Evolutionary conservation across 2,113 vertebrate genomes (phyloP), one percentile per base, ranked within the genome.

Genomic region (Brienomyrus brachyistius): DNA sequence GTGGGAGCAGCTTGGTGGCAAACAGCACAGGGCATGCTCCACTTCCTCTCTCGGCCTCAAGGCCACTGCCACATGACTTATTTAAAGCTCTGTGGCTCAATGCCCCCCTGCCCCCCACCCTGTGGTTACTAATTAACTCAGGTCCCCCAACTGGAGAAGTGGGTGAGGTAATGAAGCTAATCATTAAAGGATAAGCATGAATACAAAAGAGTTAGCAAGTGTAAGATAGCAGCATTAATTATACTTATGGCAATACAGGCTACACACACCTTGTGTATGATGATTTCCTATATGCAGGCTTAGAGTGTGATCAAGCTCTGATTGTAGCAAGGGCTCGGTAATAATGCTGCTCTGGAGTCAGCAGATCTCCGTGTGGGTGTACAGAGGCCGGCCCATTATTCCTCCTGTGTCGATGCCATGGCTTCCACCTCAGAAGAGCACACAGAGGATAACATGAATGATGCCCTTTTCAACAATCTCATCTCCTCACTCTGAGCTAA

Each of bases 171-270:
- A 80, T 35, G 74, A 80, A 43, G 17, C 74, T 80, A 80, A 80
- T 80, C 74, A 80, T 80, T 35, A 43, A 77, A 43, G 62, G 74
- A 80, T 80, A 80, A 43, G 35, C 35, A 80, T 43, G 74, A 43
- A 80, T 40, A 80, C 31, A 80, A 43, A 80, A 43, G 74, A 80
- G 74, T 40, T 43, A 43, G 35, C 74, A 80, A 43, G 35, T 43
- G 74, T 80, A 80, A 40, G 74, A 80, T 80, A 80, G 74, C 35
- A 80, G 10, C 74, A 80, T 80, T 80, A 80, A 80, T 77, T 77
- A 77, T 19, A 19, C 31, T 40, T 80, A 80, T 19, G 35, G 74
- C 35, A 80, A 40, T 35, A 21, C 2, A 13, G 74, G 35, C 15
- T 43, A 43, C 6, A 19, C 31, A 80, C 35, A 80, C 31, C 74